Percentiles rank a stretch among this genome's conserved stretches.
Evolutionary conservation across 2,113 vertebrate genomes (phyloP).

Genomic region (Amblyornis subalaris): DNA sequence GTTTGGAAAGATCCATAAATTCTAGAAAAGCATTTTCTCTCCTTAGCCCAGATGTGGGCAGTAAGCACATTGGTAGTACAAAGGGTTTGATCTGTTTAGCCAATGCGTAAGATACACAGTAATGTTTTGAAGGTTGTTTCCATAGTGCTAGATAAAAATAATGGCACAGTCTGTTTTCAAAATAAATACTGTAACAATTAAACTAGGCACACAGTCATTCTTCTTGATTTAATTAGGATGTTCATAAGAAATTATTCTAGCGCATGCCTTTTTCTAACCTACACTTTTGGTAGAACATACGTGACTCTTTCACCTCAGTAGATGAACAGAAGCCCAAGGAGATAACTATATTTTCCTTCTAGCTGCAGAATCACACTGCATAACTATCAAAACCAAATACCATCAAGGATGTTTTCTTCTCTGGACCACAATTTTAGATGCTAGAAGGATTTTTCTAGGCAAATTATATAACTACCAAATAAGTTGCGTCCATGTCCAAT

Average conservation of each 20-base stretch:
- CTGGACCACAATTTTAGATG: neutral
- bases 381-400: neutral
- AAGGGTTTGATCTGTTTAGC: neutral
- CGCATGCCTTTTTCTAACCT: neutral
- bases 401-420: neutral
- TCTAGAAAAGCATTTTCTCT: neutral
- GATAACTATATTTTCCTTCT: neutral
- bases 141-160: constrained; percentile 16
- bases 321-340: neutral
- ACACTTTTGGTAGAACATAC: neutral
- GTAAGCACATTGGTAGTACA: neutral
- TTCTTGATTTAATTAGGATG: constrained; percentile 16
- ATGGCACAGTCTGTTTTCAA: neutral
- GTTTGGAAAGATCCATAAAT: neutral
- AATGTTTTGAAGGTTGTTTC: constrained; percentile 19
- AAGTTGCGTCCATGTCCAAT: neutral
- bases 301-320: neutral
- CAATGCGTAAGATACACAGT: neutral
- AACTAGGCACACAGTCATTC: neutral
- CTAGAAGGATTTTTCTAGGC: neutral
- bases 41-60: neutral
- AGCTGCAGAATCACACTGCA: neutral
- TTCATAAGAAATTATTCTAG: neutral
- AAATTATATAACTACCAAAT: neutral
- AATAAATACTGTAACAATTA: constrained; percentile 21